Base-by-base conservation (phyloP, 2,797 vertebrate genomes). In the Anguilla megastoma region DNA sequence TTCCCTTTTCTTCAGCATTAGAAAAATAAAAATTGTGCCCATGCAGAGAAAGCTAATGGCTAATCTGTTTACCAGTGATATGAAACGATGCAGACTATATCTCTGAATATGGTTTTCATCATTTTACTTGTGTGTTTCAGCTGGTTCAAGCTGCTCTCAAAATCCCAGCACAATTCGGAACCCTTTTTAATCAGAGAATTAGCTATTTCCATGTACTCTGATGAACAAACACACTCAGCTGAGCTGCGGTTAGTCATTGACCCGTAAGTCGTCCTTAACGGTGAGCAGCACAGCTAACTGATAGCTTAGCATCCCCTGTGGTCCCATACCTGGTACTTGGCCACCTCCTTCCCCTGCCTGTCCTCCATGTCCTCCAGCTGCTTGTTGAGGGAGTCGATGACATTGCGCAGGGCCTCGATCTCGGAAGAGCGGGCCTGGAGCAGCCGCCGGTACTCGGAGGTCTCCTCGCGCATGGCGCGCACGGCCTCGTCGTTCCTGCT, bases 391-490 rank as follows among this genome's bases (percentile, higher is more conserved):
- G 96, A 97, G 50, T 96, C 93, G 88, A 97, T 96, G 92, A 96
- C 94, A 60, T 95, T 97, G 30, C 94, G 92, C 56, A 98, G 93
- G n/a, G 95, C 94, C 79, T 98, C 97, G 1, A 97, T 96, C 94
- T 97, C 97, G 0, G 96, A 95, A 0, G 96, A 96, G 69, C 96
- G 94, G 50, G 96, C 93, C 88, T 96, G 96, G 8, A 98, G 96
- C 89, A 97, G 94, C 33, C 96, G 91, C 74, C 96, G 96, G 94
- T 98, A 97, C 91, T 97, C 97, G 88, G 95, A 92, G 0, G 97
- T 97, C 94, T 98, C 97, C 86, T 96, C 96, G 2, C 97, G 96
- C 90, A 97, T 95, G 91, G 95, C 95, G 21, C 96, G 95, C 88
- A 96, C 96, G 0, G 95, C 96, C 91, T 96, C 95, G 91, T 95